Base-by-base conservation (phyloP, 2,888 invertebrate genomes). In the Latheticus oryzae region DNA sequence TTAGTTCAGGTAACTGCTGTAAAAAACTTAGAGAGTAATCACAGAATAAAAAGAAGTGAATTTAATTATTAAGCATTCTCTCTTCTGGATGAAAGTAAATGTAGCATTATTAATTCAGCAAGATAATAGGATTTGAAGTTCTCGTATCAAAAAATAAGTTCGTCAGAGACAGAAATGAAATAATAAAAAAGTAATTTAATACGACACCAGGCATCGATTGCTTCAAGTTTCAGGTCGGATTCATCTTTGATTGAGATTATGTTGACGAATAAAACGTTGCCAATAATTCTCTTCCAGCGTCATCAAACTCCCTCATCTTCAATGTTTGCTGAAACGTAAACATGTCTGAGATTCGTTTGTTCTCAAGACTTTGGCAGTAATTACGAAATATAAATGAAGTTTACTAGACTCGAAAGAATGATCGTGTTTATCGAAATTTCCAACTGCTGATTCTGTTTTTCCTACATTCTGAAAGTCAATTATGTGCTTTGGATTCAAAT, bases 341-440 rank as follows among this genome's bases (percentile, higher is more conserved):
- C 60, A 68, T 65, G 66, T 67, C 67, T 60, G 53, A 65, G 61
- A 65, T 68, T 63, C 63, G 66, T 68, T 68, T 66, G 66, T 64
- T 68, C 62, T 62, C 58, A 59, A 56, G 62, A 66, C 60, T 65
- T 65, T 64, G 64, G 63, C 66, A 67, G 58, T 66, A 65, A 67
- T 67, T 63, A 64, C 62, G 64, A 68, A 66, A 64, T 64, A n/a
- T n/a, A n/a, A n/a, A 68, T 65, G 63, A 63, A 59, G 58, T 63
- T 64, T 60, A 58, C 57, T 62, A 61, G 60, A 57, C 42, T 56
- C 55, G n/a, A n/a, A n/a, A 55, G 51, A 58, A 56, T 28, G 53
- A 51, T 48, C 51, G 33, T 52, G 55, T 56, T 59, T 58, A 57
- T 63, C 51, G 50, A 23, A 52, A 58, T 47, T 37, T n/a, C n/a